Evolutionary conservation across 2,888 invertebrate genomes (phyloP).

Genomic region (Apodemia mormo): DNA sequence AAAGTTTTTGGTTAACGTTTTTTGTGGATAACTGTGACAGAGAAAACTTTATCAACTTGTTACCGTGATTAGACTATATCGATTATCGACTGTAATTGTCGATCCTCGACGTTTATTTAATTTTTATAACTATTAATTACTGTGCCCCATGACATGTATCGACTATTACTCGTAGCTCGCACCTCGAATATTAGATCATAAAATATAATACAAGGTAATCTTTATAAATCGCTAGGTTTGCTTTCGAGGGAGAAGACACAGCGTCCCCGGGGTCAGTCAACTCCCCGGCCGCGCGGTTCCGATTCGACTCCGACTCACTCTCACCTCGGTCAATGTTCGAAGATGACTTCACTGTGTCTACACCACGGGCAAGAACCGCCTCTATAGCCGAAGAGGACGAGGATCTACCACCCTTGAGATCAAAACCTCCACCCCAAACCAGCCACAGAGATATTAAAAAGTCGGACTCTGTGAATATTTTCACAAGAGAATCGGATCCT

Average conservation of each 20-base stretch:
- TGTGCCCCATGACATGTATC: too few species aligned
- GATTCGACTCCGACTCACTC: slow-evolving; percentile 71
- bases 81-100: too few species aligned
- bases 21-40: too few species aligned
- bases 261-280: slow-evolving; percentile 63
- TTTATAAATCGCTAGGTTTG: slow-evolving; percentile 50
- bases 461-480: slow-evolving; percentile 95
- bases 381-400: slow-evolving; percentile 77
- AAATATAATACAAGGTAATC: not conserved
- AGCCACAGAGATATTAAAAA: slow-evolving; percentile 87
- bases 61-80: too few species aligned
- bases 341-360: slow-evolving; percentile 84
- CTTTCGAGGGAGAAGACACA: slow-evolving; percentile 66
- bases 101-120: too few species aligned
- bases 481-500: slow-evolving; percentile 92
- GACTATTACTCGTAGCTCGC: too few species aligned
- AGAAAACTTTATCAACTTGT: too few species aligned
- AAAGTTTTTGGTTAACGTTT: too few species aligned
- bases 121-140: too few species aligned
- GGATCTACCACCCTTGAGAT: slow-evolving; percentile 62
- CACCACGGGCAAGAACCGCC: slow-evolving; percentile 64
- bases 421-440: slow-evolving; percentile 51
- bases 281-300: slow-evolving; percentile 62
- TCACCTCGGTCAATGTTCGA: slow-evolving; percentile 66
- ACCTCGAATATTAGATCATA: too few species aligned